These are phyloP conservation scores for Sarcophaga carnaria DNA, from an alignment of 2,888 invertebrate genomes.

Conservation along the genomic window DNA sequence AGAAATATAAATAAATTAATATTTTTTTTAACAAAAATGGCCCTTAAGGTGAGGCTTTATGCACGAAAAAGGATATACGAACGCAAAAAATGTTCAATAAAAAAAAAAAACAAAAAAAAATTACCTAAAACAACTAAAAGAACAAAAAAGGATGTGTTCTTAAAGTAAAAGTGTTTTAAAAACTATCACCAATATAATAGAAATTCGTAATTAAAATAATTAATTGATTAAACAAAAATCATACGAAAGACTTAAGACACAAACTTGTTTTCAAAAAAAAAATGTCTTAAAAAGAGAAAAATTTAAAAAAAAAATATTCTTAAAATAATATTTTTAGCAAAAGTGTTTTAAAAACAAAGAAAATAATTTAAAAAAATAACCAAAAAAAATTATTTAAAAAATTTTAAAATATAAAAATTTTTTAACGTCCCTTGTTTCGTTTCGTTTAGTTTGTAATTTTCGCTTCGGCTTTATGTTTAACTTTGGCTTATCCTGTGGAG, in stretches of 20 bases:
- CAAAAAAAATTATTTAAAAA: neutral
- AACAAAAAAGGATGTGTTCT: neutral
- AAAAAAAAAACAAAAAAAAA: neutral
- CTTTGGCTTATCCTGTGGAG: slow-evolving; percentile 80
- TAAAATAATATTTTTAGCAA: neutral
- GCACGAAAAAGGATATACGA: slow-evolving; percentile 36
- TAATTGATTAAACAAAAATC: neutral
- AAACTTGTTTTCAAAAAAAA: slow-evolving; percentile 9
- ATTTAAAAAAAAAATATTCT: slow-evolving; percentile 7
- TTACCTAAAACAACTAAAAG: neutral
- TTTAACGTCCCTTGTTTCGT: slow-evolving; percentile 16
- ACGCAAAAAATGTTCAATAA: neutral
- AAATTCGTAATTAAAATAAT: slow-evolving; percentile 7
- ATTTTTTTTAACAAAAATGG: slow-evolving; percentile 74
- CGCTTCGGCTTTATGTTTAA: slow-evolving; percentile 79
- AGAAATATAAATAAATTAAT: slow-evolving; percentile 61
- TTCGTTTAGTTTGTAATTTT: slow-evolving; percentile 79
- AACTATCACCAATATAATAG: slow-evolving; percentile 5
- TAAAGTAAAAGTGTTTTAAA: slow-evolving; percentile 1
- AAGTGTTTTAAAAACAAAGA: neutral
- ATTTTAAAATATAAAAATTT: neutral
- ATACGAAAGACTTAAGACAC: slow-evolving; percentile 56
- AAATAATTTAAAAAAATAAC: neutral
- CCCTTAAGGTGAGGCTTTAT: slow-evolving; percentile 78
- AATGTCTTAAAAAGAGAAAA: neutral